phyloP scores from a whole-genome alignment of 2,113 vertebrate species.

The Nibea coibor region DNA sequence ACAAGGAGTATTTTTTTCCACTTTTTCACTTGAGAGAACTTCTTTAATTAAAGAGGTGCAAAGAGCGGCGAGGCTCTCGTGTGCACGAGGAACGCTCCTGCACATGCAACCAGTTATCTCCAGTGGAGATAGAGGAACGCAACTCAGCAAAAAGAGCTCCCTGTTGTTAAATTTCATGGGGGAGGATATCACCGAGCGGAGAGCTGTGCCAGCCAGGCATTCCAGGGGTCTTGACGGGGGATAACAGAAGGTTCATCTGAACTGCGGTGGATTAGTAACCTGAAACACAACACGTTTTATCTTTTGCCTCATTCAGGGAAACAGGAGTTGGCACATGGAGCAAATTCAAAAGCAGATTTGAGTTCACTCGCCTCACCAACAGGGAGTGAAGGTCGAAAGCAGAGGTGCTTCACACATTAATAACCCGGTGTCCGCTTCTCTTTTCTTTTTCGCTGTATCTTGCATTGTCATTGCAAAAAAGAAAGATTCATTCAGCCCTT shows the following conservation, averaged over 20 bases:
- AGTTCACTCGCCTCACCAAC: conserved; percentile 1
- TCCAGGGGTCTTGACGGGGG: neutral
- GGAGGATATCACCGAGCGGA: conserved; percentile 14
- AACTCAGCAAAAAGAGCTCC: conserved; percentile 49
- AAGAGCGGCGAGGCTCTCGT: neutral
- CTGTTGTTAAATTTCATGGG: conserved; percentile 41
- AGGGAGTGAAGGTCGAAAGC: conserved; percentile 36
- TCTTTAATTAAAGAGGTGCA: neutral
- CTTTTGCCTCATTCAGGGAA: conserved; percentile 54
- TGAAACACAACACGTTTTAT: conserved; percentile 50
- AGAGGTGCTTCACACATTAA: conserved; percentile 17
- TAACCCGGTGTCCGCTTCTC: neutral
- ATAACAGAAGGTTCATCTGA: conserved; percentile 42
- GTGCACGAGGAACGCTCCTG: neutral
- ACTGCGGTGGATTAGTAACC: conserved; percentile 54
- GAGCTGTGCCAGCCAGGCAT: conserved; percentile 5
- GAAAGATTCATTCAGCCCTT: neutral
- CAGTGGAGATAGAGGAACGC: conserved; percentile 31
- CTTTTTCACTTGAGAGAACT: neutral
- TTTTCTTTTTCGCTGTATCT: neutral
- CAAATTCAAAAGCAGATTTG: conserved; percentile 34
- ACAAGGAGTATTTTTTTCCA: neutral
- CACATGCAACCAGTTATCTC: conserved; percentile 23
- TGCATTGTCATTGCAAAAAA: neutral
- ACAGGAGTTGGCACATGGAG: conserved; percentile 33